A percentile compares a stretch with the other conserved stretches of the same genome.
These are phyloP conservation scores for Eidolon helvum DNA, from an alignment of 2,113 vertebrate genomes.

Conservation along the genomic window DNA sequence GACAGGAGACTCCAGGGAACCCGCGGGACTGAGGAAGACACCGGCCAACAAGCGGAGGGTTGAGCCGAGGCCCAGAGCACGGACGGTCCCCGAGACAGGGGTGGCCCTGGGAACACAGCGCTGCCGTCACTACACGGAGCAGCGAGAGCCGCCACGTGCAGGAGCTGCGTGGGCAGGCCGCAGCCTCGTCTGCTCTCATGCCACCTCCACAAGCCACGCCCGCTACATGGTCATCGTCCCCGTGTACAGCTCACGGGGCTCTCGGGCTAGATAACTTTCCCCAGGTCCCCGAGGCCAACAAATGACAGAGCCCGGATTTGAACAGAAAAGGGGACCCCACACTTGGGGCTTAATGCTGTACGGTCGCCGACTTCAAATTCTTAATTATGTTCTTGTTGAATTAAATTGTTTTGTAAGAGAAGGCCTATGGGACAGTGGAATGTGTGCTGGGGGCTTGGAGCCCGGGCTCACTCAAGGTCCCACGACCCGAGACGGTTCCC, in stretches of 20 bases:
- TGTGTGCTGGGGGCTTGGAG: rapidly evolving
- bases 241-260: rapidly evolving
- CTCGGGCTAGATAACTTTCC: not conserved
- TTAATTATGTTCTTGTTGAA: rapidly evolving
- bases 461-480: not conserved
- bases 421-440: not conserved
- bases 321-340: not conserved
- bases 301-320: no score
- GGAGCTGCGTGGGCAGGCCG: rapidly evolving
- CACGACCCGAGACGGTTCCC: not conserved
- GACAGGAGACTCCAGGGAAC: not conserved
- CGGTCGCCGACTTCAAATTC: not conserved
- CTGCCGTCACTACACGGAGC: rapidly evolving
- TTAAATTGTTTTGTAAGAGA: not conserved
- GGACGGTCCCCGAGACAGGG: rapidly evolving
- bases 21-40: rapidly evolving
- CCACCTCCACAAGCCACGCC: rapidly evolving
- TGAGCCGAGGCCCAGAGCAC: not conserved
- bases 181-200: rapidly evolving
- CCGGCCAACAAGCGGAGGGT: rapidly evolving
- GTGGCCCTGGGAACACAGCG: rapidly evolving
- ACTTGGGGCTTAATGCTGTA: not conserved
- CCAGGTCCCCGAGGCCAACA: not conserved
- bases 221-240: rapidly evolving
- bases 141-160: not conserved